Base-by-base conservation (phyloP, 2,888 invertebrate genomes). In the Geophilus truncorum region DNA sequence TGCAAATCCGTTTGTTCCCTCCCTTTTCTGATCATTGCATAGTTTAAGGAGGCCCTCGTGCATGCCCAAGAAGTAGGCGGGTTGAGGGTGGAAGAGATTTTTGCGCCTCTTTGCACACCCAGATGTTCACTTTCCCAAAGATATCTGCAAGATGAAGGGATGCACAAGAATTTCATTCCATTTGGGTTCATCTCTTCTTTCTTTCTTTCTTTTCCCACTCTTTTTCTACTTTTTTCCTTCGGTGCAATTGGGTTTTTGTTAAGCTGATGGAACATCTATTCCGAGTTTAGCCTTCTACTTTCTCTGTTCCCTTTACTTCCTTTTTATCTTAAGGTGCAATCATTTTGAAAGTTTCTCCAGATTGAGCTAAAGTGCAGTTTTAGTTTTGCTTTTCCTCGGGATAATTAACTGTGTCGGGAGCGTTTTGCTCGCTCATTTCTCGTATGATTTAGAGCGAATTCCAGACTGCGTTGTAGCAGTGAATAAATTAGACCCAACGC, bases 81-180 rank as follows among this genome's bases (percentile, higher is more conserved):
- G 70, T 28, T 28, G 70, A 70, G 70, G 70, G 28, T 28, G 70
- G 70, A 70, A 70, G 70, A 70, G 70, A 70, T 70, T 70, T 70
- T 70, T 70, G 70, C 70, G 70, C 70, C 70, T 70, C 70, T 70
- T 70, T 70, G 70, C 70, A 70, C 70, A 70, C 70, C 70, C 70
- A 70, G 70, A 70, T 70, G 70, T 70, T 70, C 70, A 70, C 70
- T 70, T 70, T 70, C 70, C 28, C 70, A 70, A 70, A 70, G 70
- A 70, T 70, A 70, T 70, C 70, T 70, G 70, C 70, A 28, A 70
- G 70, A 70, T 70, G 70, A 70, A 70, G 70, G 70, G 77, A 77
- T 77, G 77, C 77, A 77, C 32, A 77, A 77, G 36, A 77, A 77
- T 32, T 32, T 32, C 77, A 77, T 77, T 77, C 77, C 32, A 77